Evolutionary conservation across 2,797 vertebrate species (phyloP).

Genomic region (Lemur catta): DNA sequence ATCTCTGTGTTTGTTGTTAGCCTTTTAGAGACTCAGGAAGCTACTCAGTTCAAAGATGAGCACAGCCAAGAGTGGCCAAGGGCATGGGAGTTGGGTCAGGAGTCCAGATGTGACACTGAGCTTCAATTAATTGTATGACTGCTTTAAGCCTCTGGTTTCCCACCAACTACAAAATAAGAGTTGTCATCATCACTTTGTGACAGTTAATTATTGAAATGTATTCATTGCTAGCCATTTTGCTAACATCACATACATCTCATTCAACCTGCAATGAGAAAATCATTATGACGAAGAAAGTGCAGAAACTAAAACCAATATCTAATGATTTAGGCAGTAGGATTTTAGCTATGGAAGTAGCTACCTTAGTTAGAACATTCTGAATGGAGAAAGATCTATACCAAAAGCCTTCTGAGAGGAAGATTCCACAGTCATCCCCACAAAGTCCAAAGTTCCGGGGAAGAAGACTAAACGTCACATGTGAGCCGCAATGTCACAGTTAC

Average conservation of each 20-base stretch:
- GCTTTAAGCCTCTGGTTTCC: not conserved
- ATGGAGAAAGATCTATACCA: not conserved
- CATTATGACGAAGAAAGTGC: not conserved
- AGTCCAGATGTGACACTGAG: not conserved
- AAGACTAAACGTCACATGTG: not conserved
- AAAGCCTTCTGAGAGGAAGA: not conserved
- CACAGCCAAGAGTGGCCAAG: not conserved
- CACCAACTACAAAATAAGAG: not conserved
- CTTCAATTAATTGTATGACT: not conserved
- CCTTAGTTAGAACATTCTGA: not conserved
- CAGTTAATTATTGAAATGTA: not conserved
- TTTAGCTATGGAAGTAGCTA: not conserved
- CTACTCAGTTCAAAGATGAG: not conserved
- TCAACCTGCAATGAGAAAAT: not conserved
- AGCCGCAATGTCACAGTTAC: too few relatives aligned
- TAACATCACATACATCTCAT: not conserved
- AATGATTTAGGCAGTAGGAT: not conserved
- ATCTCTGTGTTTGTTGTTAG: not conserved
- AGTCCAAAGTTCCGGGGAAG: not conserved
- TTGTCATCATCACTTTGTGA: not conserved
- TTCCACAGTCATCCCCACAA: not conserved
- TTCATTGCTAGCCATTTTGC: not conserved
- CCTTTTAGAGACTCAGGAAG: not conserved
- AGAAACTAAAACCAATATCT: constrained; percentile 21
- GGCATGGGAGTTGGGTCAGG: not conserved